phyloP scores from a whole-genome alignment of 2,113 vertebrate species.

The Phrynosoma platyrhinos region DNA sequence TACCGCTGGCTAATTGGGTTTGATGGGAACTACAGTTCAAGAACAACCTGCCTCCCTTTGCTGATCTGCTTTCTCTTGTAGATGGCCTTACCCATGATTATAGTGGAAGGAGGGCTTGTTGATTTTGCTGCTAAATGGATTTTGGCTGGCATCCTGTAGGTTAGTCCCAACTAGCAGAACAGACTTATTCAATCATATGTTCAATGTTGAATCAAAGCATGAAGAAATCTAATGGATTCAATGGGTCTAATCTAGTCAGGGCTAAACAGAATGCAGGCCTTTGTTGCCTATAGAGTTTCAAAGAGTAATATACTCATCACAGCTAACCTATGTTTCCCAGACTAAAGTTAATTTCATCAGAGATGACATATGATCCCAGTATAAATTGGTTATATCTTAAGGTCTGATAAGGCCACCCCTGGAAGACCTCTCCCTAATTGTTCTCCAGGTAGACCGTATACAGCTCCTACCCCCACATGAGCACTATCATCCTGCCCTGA shows the following conservation, averaged over 20 bases:
- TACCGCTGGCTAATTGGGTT: background rate
- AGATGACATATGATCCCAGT: background rate
- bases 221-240: no score
- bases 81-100: no score
- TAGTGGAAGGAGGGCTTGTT: background rate
- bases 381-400: background rate
- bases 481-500: background rate
- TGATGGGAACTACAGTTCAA: background rate
- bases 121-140: background rate
- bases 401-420: background rate
- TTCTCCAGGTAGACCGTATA: background rate
- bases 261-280: no score
- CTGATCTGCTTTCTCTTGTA: background rate
- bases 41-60: background rate
- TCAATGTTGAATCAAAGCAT: no score
- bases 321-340: background rate
- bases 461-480: background rate
- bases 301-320: background rate
- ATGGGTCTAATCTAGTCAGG: no score
- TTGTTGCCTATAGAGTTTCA: background rate
- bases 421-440: background rate
- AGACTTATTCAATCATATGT: no score
- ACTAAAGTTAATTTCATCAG: background rate
- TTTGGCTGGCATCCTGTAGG: background rate
- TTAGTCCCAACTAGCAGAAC: no score